These are phyloP conservation scores for Melanotaenia trifasciata DNA, from an alignment of 2,797 vertebrate genomes.

Conservation along the genomic window DNA sequence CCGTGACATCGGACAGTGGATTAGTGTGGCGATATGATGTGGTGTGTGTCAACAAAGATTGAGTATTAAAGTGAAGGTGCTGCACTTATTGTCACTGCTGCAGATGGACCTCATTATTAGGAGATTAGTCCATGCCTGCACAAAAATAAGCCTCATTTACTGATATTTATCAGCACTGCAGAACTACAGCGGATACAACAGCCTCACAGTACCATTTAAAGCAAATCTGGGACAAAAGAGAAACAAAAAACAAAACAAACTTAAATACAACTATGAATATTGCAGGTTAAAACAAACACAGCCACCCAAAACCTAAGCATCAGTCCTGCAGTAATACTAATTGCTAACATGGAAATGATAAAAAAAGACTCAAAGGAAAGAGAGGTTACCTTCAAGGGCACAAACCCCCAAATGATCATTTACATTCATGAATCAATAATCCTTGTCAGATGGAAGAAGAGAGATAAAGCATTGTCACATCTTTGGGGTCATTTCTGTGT, in stretches of 20 bases:
- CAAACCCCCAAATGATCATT: conserved; percentile 69
- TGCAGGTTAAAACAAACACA: conserved; percentile 38
- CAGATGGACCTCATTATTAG: conserved; percentile 76
- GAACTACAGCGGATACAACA: conserved; percentile 27
- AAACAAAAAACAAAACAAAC: too few relatives aligned
- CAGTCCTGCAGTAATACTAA: conserved; percentile 43
- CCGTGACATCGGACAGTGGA: conserved; percentile 57
- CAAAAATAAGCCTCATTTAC: conserved; percentile 48
- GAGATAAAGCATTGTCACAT: conserved; percentile 65
- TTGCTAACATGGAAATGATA: conserved; percentile 49
- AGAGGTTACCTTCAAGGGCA: conserved; percentile 68
- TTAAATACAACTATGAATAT: conserved; percentile 58
- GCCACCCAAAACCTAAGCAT: conserved; percentile 8
- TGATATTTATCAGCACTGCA: conserved; percentile 52
- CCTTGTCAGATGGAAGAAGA: conserved; percentile 59
- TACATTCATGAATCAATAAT: conserved; percentile 80
- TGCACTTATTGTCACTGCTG: conserved; percentile 54
- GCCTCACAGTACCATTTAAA: conserved; percentile 33
- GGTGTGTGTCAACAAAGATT: conserved; percentile 53
- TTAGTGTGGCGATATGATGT: conserved; percentile 62
- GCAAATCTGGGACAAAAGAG: conserved; percentile 16
- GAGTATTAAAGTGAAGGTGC: conserved; percentile 65
- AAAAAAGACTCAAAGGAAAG: conserved; percentile 58
- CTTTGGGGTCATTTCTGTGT: conserved; percentile 68
- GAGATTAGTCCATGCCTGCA: conserved; percentile 64